These are phyloP conservation scores for Penelope pileata DNA, from an alignment of 2,113 vertebrate genomes.

Conservation along the genomic window DNA sequence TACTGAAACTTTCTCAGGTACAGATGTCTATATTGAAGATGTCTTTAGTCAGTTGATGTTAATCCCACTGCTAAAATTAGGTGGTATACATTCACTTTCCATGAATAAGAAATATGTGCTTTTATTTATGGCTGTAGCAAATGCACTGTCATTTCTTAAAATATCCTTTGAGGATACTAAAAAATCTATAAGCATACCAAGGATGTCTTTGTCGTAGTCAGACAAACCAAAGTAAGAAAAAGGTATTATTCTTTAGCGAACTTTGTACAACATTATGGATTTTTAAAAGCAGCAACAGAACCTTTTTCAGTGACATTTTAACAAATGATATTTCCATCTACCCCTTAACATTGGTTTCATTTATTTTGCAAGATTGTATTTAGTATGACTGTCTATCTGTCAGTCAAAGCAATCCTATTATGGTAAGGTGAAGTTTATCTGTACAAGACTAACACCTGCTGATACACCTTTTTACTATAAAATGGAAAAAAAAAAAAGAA, in stretches of 20 bases:
- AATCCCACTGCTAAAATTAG: not conserved
- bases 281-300: not conserved
- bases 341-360: not conserved
- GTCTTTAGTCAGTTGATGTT: not conserved
- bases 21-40: not conserved
- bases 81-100: not conserved
- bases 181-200: not conserved
- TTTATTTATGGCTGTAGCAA: not conserved
- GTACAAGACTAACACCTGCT: conserved; percentile 44
- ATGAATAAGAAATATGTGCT: not conserved
- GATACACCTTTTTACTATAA: not conserved
- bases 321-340: not conserved
- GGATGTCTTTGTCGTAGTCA: not conserved
- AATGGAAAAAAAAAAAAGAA: not conserved
- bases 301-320: conserved; percentile 6
- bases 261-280: not conserved
- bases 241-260: not conserved
- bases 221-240: not conserved
- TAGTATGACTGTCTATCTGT: not conserved
- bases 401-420: conserved; percentile 44
- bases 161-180: not conserved
- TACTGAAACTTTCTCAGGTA: not conserved
- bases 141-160: conserved; percentile 5
- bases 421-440: conserved; percentile 19
- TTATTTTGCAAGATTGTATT: conserved; percentile 25